A percentile compares a stretch with the other conserved stretches of the same genome.
Conservation (phyloP, 1,140 invertebrate genomes). For the Conus ventricosus region DNA sequence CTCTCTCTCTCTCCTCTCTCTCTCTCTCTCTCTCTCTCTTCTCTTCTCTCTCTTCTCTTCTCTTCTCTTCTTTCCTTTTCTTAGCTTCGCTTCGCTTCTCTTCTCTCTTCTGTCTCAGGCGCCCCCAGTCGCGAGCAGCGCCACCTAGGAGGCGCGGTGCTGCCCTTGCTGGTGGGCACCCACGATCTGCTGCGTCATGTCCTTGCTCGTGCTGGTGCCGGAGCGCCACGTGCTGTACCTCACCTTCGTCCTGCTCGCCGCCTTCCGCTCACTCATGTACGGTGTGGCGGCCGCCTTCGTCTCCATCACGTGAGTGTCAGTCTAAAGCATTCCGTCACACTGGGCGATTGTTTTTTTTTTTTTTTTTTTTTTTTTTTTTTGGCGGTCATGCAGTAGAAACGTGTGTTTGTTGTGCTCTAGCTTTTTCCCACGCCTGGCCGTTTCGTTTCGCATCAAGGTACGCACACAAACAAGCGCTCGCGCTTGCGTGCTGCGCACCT, state of each 20-base stretch:
- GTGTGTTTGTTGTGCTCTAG: too few relatives aligned
- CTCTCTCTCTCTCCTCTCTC: too few relatives aligned
- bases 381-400: too few relatives aligned
- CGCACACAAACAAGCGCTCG: too few relatives aligned
- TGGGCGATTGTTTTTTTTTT: constrained; percentile 15
- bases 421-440: too few relatives aligned
- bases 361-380: constrained; percentile 23
- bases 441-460: too few relatives aligned
- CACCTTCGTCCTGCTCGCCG: constrained; percentile 44
- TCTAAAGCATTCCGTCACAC: background rate
- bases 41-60: background rate
- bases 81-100: background rate
- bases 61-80: background rate
- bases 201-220: constrained; percentile 43
- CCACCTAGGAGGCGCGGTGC: constrained; percentile 39
- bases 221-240: constrained; percentile 38
- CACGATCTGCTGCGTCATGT: constrained; percentile 42
- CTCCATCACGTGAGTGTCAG: constrained; percentile 43
- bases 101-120: background rate
- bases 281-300: constrained; percentile 48
- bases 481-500: too few relatives aligned
- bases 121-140: constrained; percentile 27
- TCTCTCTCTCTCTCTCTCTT: too few relatives aligned
- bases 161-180: constrained; percentile 42
- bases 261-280: constrained; percentile 50